Evolutionary conservation across 2,797 vertebrate species (phyloP).

Genomic region (Cyprinella venusta): DNA sequence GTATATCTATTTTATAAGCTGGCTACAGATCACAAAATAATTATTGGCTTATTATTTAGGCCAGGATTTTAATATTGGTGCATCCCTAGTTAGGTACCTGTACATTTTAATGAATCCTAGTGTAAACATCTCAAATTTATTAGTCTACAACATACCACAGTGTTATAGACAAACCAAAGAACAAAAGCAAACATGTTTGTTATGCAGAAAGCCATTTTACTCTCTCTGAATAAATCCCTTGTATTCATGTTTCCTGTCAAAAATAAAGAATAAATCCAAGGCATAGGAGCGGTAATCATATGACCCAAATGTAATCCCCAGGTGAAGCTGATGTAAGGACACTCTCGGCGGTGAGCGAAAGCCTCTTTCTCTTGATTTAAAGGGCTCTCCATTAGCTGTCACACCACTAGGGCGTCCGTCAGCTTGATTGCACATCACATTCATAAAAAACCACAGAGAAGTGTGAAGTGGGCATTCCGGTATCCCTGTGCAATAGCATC

Average conservation of each 20-base stretch:
- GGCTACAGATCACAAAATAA: background rate
- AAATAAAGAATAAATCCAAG: conserved; percentile 41
- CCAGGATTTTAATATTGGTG: background rate
- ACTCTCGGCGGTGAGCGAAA: conserved; percentile 46
- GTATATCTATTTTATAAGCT: too few relatives aligned
- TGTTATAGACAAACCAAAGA: background rate
- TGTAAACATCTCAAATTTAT: background rate
- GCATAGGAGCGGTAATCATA: conserved; percentile 52
- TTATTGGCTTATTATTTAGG: background rate
- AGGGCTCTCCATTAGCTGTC: conserved; percentile 65
- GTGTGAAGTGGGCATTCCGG: conserved; percentile 41
- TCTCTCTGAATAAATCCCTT: conserved; percentile 14
- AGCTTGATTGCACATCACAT: conserved; percentile 76
- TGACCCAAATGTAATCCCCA: conserved; percentile 68
- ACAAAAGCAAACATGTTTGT: background rate
- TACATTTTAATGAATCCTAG: background rate
- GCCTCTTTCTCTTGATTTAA: conserved; percentile 59
- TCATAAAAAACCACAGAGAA: conserved; percentile 67
- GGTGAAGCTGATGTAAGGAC: conserved; percentile 61
- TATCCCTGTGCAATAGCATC: conserved; percentile 54
- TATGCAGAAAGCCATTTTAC: conserved; percentile 13
- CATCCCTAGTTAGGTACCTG: background rate
- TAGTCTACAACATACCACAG: too few relatives aligned
- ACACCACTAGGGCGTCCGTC: conserved; percentile 67
- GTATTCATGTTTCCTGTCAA: conserved; percentile 35